A percentile compares a stretch with the other conserved stretches of the same genome.
phyloP scores from a whole-genome alignment of 1,140 invertebrate species.

The Brachionus calyciflorus region DNA sequence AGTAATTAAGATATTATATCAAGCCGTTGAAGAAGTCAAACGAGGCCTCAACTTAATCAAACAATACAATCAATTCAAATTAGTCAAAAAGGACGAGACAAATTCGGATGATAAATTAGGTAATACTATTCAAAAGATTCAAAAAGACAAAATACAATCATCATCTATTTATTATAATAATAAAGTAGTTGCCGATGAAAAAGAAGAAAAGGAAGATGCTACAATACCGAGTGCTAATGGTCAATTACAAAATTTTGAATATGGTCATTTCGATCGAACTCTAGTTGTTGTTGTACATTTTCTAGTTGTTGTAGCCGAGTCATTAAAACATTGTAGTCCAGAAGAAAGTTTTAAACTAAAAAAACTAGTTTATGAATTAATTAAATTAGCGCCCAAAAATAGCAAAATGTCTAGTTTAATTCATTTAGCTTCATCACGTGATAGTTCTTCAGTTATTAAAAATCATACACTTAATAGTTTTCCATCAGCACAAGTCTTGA shows the following conservation, averaged over 20 bases:
- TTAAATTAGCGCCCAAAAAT: conserved; percentile 72
- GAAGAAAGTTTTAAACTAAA: conserved; percentile 63
- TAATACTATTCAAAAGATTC: not conserved
- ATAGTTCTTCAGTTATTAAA: conserved; percentile 64
- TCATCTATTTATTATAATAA: conserved; percentile 56
- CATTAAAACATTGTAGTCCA: conserved; percentile 55
- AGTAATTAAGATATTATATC: conserved; percentile 72
- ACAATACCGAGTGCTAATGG: not conserved
- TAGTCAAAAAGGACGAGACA: conserved; percentile 52
- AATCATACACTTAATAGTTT: conserved; percentile 67
- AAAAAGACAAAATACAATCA: conserved; percentile 34
- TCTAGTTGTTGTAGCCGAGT: conserved; percentile 71
- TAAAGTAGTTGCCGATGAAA: not conserved
- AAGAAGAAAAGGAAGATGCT: conserved; percentile 55
- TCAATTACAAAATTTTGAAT: conserved; percentile 60
- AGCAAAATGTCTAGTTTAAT: conserved; percentile 72
- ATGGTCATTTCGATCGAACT: conserved; percentile 74
- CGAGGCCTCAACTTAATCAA: conserved; percentile 53
- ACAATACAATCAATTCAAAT: conserved; percentile 40
- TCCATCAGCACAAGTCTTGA: conserved; percentile 64
- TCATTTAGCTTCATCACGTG: conserved; percentile 73
- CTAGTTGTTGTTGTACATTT: conserved; percentile 78
- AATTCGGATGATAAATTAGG: conserved; percentile 11
- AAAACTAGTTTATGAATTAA: conserved; percentile 66
- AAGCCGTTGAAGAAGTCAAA: conserved; percentile 56